Percentiles rank a stretch among this genome's conserved stretches.
Evolutionary conservation across 1,140 invertebrate species (phyloP).

Genomic region (Drosophila navojoa): DNA sequence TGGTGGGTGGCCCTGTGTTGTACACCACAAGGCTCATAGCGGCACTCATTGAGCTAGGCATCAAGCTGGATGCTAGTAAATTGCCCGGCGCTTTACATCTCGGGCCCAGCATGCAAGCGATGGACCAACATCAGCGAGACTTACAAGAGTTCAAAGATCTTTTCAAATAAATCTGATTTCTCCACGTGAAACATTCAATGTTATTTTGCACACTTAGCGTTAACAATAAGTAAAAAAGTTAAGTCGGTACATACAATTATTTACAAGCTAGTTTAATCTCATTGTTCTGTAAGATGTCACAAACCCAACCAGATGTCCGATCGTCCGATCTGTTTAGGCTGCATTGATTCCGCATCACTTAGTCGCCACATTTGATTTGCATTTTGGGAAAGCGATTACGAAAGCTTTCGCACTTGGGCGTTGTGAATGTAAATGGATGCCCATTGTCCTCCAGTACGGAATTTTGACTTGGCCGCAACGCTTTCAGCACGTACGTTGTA

Average conservation of each 20-base stretch:
- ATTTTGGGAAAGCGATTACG: constrained; percentile 74
- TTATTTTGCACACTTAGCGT: constrained; percentile 49
- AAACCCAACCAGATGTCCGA: neutral
- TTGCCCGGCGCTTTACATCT: constrained; percentile 22
- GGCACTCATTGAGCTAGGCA: constrained; percentile 86
- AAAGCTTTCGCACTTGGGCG: constrained; percentile 77
- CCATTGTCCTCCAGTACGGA: constrained; percentile 59
- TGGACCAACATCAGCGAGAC: constrained; percentile 27
- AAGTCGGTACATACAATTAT: constrained; percentile 69
- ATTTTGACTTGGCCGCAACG: constrained; percentile 49
- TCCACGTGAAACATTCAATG: constrained; percentile 25
- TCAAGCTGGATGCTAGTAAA: constrained; percentile 37
- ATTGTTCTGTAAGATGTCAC: constrained; percentile 38
- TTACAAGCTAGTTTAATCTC: constrained; percentile 76
- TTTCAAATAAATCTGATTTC: constrained; percentile 63
- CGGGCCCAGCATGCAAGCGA: neutral
- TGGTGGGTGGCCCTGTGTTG: constrained; percentile 86
- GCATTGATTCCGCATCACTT: constrained; percentile 5
- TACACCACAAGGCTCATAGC: constrained; percentile 86
- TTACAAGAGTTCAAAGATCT: constrained; percentile 74
- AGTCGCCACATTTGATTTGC: constrained; percentile 68
- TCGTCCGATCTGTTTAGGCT: neutral
- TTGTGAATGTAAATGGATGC: constrained; percentile 69
- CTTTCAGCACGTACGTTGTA: constrained; percentile 72
- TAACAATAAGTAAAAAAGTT: constrained; percentile 70